Evolutionary conservation across 2,888 invertebrate species (phyloP).

Genomic region (Thysanoteuthis rhombus): DNA sequence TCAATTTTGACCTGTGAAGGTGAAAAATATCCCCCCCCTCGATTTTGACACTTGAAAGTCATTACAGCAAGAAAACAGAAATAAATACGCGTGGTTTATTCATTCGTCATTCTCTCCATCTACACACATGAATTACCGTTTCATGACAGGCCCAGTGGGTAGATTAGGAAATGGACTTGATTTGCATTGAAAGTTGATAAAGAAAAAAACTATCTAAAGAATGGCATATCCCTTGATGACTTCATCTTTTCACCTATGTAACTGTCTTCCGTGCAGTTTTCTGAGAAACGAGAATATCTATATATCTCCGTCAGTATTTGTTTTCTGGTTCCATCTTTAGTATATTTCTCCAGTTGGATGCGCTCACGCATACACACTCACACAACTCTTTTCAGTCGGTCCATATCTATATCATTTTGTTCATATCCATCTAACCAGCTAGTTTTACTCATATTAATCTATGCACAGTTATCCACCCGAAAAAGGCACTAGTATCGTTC

Average conservation of each 20-base stretch:
- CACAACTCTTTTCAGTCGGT: not conserved
- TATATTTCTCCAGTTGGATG: too few species aligned
- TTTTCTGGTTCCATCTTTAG: too few species aligned
- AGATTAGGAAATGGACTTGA: not conserved
- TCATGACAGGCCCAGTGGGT: not conserved
- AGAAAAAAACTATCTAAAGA: not conserved
- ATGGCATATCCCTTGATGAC: too few species aligned
- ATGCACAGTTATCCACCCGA: not conserved
- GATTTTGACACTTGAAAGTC: too few species aligned
- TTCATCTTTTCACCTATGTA: too few species aligned
- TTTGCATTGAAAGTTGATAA: not conserved
- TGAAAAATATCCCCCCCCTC: too few species aligned
- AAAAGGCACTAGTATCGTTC: not conserved
- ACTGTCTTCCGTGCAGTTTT: too few species aligned
- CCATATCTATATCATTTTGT: not conserved
- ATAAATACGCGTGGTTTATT: not conserved
- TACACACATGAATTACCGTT: not conserved
- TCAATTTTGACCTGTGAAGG: too few species aligned
- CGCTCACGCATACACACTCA: too few species aligned
- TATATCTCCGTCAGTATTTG: too few species aligned
- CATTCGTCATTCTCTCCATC: not conserved
- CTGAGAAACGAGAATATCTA: too few species aligned
- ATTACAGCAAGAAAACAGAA: too few species aligned
- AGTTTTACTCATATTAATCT: not conserved
- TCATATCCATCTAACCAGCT: not conserved